Conservation (phyloP, 1,140 invertebrate genomes). For the Hermetia illucens region DNA sequence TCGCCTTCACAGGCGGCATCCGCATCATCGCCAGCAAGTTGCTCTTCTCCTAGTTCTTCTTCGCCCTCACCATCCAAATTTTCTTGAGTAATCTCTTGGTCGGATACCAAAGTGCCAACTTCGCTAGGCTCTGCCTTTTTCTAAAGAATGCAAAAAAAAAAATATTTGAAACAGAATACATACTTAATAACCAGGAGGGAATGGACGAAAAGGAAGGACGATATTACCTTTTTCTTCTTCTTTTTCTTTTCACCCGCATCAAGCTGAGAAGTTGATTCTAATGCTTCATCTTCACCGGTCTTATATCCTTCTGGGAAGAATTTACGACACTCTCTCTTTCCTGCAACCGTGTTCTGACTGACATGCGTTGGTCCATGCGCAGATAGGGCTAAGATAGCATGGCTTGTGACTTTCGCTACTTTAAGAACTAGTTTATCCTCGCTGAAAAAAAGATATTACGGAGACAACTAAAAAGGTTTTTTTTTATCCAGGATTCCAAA, state of each 20-base stretch:
- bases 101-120: no score
- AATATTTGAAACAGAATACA: no score
- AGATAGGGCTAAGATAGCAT: constrained; percentile 33
- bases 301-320: constrained; percentile 45
- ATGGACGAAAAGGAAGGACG: no score
- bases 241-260: constrained; percentile 25
- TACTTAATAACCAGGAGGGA: no score
- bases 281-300: constrained; percentile 12
- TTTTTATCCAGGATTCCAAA: neutral
- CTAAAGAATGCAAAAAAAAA: no score
- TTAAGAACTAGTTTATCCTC: constrained; percentile 45
- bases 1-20: no score
- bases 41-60: constrained; percentile 3
- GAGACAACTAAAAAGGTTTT: neutral
- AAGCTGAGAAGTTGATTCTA: constrained; percentile 20
- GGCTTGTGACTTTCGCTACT: constrained; percentile 34
- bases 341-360: constrained; percentile 40
- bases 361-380: constrained; percentile 41
- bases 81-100: no score
- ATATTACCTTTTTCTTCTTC: constrained; percentile 29
- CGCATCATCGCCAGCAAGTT: constrained; percentile 11
- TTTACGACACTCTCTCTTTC: constrained; percentile 36
- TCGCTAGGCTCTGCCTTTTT: no score
- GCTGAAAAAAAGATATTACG: constrained; percentile 20
- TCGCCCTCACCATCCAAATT: no score